These are phyloP conservation scores for Panthera leo DNA, from an alignment of 2,113 vertebrate species.

Conservation along the genomic window DNA sequence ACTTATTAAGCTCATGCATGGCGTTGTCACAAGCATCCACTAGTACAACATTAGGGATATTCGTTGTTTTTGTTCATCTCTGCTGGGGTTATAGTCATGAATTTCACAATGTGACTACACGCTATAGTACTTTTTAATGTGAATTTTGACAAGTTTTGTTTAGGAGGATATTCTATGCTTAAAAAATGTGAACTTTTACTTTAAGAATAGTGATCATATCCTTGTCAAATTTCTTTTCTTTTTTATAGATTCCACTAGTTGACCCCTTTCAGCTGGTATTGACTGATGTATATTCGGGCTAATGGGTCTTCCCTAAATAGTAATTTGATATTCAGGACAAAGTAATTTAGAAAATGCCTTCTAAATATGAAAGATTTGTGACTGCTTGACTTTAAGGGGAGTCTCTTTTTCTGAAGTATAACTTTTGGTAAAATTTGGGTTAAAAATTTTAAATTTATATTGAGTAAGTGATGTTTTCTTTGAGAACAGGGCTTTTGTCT, in stretches of 20 bases:
- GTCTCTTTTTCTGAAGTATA: background rate
- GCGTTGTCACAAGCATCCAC: background rate
- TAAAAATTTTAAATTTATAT: background rate
- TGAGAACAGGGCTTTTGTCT: background rate
- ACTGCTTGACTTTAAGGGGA: background rate
- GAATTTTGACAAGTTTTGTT: background rate
- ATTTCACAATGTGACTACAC: background rate
- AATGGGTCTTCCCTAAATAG: background rate
- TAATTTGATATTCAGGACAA: background rate
- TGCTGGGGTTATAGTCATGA: background rate
- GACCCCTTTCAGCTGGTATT: background rate
- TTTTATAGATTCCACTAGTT: background rate
- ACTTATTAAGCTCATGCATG: background rate
- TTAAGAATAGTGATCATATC: background rate
- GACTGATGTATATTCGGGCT: background rate
- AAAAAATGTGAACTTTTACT: background rate
- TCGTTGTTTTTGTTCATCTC: background rate
- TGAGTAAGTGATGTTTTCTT: background rate
- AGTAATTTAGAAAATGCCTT: slow-evolving; percentile 14
- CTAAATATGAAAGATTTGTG: background rate
- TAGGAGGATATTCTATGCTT: background rate
- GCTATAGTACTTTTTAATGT: background rate
- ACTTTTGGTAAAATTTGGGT: background rate
- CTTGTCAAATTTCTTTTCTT: background rate
- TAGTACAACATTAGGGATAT: background rate